phyloP scores from a whole-genome alignment of 2,113 vertebrate genomes.

The Rhadina sibilatrix region DNA sequence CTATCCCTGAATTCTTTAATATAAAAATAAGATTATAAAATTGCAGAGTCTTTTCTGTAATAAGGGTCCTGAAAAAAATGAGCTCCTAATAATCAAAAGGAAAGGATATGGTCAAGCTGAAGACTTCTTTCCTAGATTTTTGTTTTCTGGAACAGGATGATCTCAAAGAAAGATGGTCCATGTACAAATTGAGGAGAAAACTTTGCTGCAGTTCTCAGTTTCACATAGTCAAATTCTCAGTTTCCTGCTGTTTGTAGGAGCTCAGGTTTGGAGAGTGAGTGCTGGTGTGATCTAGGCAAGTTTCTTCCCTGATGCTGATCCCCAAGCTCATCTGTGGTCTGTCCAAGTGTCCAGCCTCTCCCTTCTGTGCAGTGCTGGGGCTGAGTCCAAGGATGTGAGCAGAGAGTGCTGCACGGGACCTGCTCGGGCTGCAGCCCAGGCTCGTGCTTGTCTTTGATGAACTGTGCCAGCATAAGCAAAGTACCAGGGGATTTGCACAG shows the following conservation, averaged over 20 bases:
- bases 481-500: neutral
- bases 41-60: neutral
- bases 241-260: neutral
- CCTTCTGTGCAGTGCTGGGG: neutral
- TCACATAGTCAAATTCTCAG: neutral
- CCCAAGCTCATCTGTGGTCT: neutral
- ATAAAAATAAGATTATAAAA: neutral
- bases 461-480: neutral
- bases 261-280: neutral
- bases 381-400: accelerated
- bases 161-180: neutral
- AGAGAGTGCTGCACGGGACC: neutral
- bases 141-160: neutral
- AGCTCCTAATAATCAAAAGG: neutral
- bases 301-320: neutral
- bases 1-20: neutral
- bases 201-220: neutral
- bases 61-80: neutral
- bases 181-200: neutral
- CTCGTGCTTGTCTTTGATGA: neutral
- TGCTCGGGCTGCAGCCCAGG: neutral
- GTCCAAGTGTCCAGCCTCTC: neutral
- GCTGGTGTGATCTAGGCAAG: neutral
- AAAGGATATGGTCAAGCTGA: neutral
- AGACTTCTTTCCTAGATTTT: neutral